These are phyloP conservation scores for Chrysocyon brachyurus DNA, from an alignment of 2,797 vertebrate species.

Conservation along the genomic window DNA sequence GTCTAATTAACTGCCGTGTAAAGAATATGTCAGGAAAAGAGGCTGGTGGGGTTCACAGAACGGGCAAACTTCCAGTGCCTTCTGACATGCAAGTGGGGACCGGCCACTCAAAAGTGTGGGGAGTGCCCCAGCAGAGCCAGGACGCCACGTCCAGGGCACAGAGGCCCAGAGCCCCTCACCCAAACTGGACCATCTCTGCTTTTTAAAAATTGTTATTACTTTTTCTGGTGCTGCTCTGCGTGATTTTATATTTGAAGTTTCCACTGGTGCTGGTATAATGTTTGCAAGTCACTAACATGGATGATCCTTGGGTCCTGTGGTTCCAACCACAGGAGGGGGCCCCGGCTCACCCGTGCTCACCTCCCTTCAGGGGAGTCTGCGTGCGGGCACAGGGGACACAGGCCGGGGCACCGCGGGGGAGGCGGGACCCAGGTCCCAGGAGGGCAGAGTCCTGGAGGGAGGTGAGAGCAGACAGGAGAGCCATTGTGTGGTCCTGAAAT, in stretches of 20 bases:
- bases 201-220: neutral
- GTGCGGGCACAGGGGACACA: neutral
- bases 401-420: neutral
- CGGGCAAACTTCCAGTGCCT: neutral
- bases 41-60: neutral
- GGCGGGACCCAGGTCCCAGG: neutral
- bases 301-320: neutral
- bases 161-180: neutral
- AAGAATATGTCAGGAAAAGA: fast-evolving
- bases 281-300: neutral
- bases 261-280: fast-evolving
- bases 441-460: too few relatives aligned
- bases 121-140: fast-evolving
- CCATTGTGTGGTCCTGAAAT: neutral
- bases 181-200: neutral
- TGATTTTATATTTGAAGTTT: neutral
- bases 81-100: too few relatives aligned
- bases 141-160: too few relatives aligned
- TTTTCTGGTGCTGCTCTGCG: neutral
- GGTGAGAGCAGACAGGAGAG: neutral
- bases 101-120: neutral
- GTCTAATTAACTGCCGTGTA: neutral
- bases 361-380: neutral
- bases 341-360: too few relatives aligned
- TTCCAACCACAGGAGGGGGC: too few relatives aligned